Percentiles rank a stretch among this genome's conserved stretches.
phyloP scores from a whole-genome alignment of 30 jellyfish, hydroid and myxozoan species.

The Rhopilema esculentum region DNA sequence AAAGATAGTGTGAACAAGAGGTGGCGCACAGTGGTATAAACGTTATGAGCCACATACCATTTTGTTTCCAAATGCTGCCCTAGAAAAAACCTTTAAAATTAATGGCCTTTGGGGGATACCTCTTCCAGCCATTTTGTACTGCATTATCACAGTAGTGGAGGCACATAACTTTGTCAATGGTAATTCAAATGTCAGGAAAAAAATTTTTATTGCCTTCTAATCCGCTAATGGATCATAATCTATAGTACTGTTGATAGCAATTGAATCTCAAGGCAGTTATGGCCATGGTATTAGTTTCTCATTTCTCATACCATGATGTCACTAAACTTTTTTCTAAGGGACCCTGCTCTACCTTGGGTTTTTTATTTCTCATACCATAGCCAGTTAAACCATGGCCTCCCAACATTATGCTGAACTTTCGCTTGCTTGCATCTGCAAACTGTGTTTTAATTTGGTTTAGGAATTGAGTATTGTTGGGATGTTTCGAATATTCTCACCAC shows the following conservation, averaged over 20 bases:
- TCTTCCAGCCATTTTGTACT: background rate
- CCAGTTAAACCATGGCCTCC: background rate
- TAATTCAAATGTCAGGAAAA: background rate
- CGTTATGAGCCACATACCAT: background rate
- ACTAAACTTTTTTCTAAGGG: background rate
- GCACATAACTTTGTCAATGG: background rate
- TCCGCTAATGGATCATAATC: background rate
- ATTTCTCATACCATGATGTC: background rate
- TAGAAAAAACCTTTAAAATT: background rate
- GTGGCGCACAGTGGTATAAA: background rate
- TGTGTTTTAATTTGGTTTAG: background rate
- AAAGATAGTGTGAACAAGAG: no score
- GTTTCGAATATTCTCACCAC: background rate
- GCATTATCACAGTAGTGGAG: background rate
- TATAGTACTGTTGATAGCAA: background rate
- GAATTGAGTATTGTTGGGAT: background rate
- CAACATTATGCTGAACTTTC: constrained; percentile 1
- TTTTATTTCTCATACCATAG: constrained; percentile 7
- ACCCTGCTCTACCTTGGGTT: background rate
- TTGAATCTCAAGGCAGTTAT: background rate
- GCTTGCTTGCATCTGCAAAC: background rate
- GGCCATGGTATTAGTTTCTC: background rate
- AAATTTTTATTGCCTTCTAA: background rate
- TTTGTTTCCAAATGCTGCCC: background rate
- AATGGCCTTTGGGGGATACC: no score